Percentiles rank a stretch among this genome's conserved stretches.
These are phyloP conservation scores for Cheilosia urbana DNA, from an alignment of 2,888 invertebrate species.

Conservation along the genomic window DNA sequence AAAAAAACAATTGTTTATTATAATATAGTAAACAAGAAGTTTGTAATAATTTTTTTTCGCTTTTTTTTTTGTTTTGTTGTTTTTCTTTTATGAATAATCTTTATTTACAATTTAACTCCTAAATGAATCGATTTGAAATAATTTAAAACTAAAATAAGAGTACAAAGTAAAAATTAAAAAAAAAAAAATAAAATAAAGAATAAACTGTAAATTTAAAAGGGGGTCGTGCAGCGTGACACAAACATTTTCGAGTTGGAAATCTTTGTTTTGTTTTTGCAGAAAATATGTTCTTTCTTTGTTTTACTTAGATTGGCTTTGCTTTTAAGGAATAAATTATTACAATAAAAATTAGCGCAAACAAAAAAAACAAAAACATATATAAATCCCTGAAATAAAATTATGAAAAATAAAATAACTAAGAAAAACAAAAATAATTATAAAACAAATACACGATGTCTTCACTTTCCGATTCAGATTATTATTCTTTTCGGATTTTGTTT, in stretches of 20 bases:
- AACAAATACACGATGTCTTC: constrained; percentile 61
- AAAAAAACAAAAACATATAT: constrained; percentile 39
- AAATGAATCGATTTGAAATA: constrained; percentile 62
- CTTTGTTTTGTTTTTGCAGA: constrained; percentile 15
- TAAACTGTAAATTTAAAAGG: constrained; percentile 19
- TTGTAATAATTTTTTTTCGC: constrained; percentile 74
- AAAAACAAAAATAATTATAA: constrained; percentile 40
- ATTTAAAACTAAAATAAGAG: constrained; percentile 58
- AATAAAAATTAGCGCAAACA: constrained; percentile 48
- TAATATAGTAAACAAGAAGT: constrained; percentile 74
- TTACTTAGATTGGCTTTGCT: constrained; percentile 26
- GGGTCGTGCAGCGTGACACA: constrained; percentile 17
- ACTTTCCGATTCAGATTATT: constrained; percentile 27
- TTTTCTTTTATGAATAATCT: constrained; percentile 61
- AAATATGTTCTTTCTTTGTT: constrained; percentile 19
- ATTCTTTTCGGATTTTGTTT: constrained; percentile 41
- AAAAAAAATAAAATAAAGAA: constrained; percentile 15
- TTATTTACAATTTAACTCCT: constrained; percentile 68
- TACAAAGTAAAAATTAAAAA: constrained; percentile 39
- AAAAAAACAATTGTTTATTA: constrained; percentile 68
- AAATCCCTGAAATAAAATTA: constrained; percentile 73
- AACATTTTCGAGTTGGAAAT: constrained; percentile 64
- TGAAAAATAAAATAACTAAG: constrained; percentile 40
- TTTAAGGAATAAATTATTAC: constrained; percentile 63
- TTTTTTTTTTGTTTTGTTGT: constrained; percentile 48